Evolutionary conservation across 2,797 vertebrate species (phyloP).

Genomic region (Cheirogaleus major): DNA sequence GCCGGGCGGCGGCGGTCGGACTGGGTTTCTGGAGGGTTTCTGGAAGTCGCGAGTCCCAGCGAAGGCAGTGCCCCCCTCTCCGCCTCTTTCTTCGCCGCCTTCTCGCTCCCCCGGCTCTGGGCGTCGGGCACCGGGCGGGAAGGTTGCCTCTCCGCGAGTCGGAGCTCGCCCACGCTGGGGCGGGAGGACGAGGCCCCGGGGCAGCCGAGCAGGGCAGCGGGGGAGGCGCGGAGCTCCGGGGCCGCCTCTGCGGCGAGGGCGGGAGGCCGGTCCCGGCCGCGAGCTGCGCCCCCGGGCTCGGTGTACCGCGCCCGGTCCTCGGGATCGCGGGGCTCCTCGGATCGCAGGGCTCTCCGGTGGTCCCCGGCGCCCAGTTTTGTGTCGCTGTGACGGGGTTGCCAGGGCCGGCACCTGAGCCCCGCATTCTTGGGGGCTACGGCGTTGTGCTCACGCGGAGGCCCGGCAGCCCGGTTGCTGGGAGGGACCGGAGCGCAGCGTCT

Average conservation of each 20-base stretch:
- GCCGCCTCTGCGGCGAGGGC: constrained; percentile 3
- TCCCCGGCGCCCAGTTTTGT: background rate
- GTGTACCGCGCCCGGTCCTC: background rate
- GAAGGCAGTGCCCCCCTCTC: background rate
- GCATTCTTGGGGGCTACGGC: background rate
- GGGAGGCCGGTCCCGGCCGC: constrained; percentile 23
- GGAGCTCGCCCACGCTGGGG: constrained; percentile 43
- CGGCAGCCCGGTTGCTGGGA: background rate
- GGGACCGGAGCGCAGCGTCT: background rate
- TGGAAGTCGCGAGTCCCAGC: constrained; percentile 3
- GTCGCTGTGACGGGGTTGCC: background rate
- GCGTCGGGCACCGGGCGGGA: constrained; percentile 11
- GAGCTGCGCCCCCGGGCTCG: background rate
- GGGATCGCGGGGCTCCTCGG: background rate
- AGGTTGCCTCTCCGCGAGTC: background rate
- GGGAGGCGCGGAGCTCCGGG: constrained; percentile 21
- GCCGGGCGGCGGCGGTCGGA: constrained; percentile 34
- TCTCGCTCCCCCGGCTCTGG: background rate
- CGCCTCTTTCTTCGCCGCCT: constrained; percentile 30
- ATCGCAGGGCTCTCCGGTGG: background rate
- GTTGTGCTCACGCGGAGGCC: background rate
- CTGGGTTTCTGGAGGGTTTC: background rate
- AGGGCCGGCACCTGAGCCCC: background rate
- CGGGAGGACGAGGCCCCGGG: constrained; percentile 47
- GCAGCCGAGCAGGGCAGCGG: background rate